Conservation (phyloP, 2,797 vertebrate species). For the Gallinago solitaria region DNA sequence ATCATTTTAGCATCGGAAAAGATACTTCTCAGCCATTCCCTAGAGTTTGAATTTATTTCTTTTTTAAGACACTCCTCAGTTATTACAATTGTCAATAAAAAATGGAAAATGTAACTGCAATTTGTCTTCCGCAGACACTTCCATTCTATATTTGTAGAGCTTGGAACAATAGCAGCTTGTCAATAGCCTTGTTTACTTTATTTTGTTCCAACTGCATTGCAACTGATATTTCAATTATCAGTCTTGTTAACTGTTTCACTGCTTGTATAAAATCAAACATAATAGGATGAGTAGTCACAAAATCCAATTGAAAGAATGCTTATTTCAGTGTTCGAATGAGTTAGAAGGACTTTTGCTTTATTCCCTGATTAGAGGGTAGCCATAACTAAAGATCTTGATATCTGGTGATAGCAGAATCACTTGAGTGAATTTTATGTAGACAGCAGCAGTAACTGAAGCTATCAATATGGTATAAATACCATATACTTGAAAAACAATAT, state of each 20-base stretch:
- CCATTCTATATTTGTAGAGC: neutral
- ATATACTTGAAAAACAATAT: neutral
- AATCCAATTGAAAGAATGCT: neutral
- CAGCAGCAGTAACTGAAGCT: neutral
- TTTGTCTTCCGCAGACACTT: neutral
- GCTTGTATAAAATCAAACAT: neutral
- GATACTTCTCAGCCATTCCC: neutral
- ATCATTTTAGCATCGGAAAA: neutral
- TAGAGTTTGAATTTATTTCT: neutral
- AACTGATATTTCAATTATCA: neutral
- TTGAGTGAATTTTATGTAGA: neutral
- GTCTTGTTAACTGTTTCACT: neutral
- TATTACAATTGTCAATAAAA: neutral
- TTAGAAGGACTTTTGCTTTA: neutral
- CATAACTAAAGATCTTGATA: neutral
- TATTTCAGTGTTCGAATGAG: neutral
- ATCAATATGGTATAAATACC: neutral
- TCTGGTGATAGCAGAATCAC: neutral
- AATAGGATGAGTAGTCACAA: neutral
- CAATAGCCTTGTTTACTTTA: neutral
- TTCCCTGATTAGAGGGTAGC: neutral
- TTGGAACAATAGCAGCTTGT: slow-evolving; percentile 2
- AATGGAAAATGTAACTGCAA: neutral
- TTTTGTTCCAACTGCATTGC: neutral
- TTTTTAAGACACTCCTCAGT: neutral